Percentiles rank a stretch among this genome's conserved stretches.
Conservation (phyloP, 2,113 vertebrate genomes). For the Poecilia latipinna region DNA sequence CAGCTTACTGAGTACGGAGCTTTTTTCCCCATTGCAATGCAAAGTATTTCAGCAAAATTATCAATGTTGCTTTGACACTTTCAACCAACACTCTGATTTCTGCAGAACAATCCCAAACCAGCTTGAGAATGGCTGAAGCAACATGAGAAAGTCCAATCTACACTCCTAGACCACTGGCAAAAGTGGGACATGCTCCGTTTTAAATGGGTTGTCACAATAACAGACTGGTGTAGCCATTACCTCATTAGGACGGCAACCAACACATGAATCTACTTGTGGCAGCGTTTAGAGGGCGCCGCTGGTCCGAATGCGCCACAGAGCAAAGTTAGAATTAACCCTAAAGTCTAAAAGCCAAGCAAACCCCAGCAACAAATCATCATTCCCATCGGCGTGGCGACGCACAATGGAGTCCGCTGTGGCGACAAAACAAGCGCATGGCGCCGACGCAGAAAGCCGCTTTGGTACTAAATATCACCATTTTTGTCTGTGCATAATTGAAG, state of each 20-base stretch:
- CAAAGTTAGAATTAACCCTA: background rate
- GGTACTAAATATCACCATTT: slow-evolving; percentile 67
- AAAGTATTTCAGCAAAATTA: too few relatives aligned
- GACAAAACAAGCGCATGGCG: slow-evolving; percentile 21
- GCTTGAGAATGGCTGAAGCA: background rate
- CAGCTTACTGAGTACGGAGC: background rate
- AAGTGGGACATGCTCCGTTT: background rate
- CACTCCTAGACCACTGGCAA: background rate
- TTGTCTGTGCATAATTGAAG: slow-evolving; percentile 59
- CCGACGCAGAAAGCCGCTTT: slow-evolving; percentile 36
- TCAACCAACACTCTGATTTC: too few relatives aligned
- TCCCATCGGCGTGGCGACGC: slow-evolving; percentile 13
- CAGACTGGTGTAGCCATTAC: background rate
- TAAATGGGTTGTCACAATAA: background rate
- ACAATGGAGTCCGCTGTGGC: slow-evolving; percentile 1
- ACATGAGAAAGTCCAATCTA: background rate
- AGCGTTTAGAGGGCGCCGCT: background rate
- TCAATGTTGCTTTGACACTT: too few relatives aligned
- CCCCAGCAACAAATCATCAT: slow-evolving; percentile 11
- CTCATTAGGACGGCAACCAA: background rate
- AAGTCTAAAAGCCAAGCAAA: slow-evolving; percentile 8
- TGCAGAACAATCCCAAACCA: too few relatives aligned
- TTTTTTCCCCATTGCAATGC: too few relatives aligned
- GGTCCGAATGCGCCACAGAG: background rate
- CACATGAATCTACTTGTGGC: background rate